Evolutionary conservation across 1,140 invertebrate species (phyloP), one percentile per base, ranked within the genome.

Genomic region (Scaptodrosophila lebanonensis): DNA sequence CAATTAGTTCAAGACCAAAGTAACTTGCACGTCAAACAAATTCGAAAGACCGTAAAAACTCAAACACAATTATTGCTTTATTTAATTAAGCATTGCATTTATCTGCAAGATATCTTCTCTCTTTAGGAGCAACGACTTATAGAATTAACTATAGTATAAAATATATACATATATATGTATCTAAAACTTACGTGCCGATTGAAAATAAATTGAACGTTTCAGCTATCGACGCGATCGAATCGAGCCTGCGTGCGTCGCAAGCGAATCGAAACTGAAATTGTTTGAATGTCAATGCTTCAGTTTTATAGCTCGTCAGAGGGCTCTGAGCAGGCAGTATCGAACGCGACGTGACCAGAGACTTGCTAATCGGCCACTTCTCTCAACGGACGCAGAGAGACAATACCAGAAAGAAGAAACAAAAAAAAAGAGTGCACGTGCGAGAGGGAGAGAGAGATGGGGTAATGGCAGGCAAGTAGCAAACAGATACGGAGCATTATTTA

Each of bases 211-310:
- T 3, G 22, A 25, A 25, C 8, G 8, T 33, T 25, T 8, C 22
- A 8, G n/a, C n/a, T 25, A 12, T 30, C 22, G 38, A 39, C 35
- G 22, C 25, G 61, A 33, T 9, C 13, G n/a, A 29, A 25, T n/a
- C 52, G 61, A 73, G 48, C 64, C 56, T 82, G 61, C 83, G 42
- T 53, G 57, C 1, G 20, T 27, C 53, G 61, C 47, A 36, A 44
- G 17, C 65, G 44, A 83, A 75, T 47, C 47, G 48, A 69, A 54
- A 79, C 76, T 79, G 65, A 83, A 73, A 79, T 44, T 44, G 61
- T 56, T 70, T 47, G 48, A 36, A 61, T 53, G 53, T 36, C 44
- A 48, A 15, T 63, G 61, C 53, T 56, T 57, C 49, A 53, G 61
- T 75, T 79, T 75, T 79, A 82, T 79, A 75, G 47, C 8, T 8